Conservation (phyloP, 2,797 vertebrate species). For the Gadopsis bispinosus region DNA sequence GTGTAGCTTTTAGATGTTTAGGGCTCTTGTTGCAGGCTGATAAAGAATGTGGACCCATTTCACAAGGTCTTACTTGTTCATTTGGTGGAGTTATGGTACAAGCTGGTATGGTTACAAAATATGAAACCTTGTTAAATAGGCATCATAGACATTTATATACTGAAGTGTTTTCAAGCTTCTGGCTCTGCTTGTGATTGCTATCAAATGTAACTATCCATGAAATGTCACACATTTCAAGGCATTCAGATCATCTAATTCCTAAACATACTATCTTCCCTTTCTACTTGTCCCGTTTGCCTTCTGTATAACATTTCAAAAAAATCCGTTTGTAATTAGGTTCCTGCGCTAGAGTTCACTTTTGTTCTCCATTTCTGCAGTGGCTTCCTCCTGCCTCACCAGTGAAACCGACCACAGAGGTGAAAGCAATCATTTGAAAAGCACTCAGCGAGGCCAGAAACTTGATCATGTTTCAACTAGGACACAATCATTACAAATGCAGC, state of each 20-base stretch:
- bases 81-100: conserved; percentile 31
- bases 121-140: conserved; percentile 17
- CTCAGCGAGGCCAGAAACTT: conserved; percentile 76
- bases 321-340: conserved; percentile 71
- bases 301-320: conserved; percentile 46
- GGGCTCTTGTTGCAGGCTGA: conserved; percentile 67
- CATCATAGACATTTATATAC: neutral
- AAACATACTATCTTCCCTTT: neutral
- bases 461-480: conserved; percentile 80
- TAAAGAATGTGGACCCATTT: conserved; percentile 65
- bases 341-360: conserved; percentile 59
- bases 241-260: neutral
- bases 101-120: conserved; percentile 27
- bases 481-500: conserved; percentile 80
- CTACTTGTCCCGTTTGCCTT: conserved; percentile 11
- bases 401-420: conserved; percentile 77
- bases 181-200: conserved; percentile 3
- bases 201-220: neutral
- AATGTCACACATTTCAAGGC: neutral
- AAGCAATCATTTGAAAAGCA: conserved; percentile 81
- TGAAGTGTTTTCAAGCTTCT: conserved; percentile 4
- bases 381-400: conserved; percentile 64
- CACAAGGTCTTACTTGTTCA: conserved; percentile 33
- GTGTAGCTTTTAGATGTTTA: conserved; percentile 69
- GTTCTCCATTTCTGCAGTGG: conserved; percentile 62